Base-by-base conservation (phyloP, 92 coral and sea anemone species). In the Parazoanthus darwini region DNA sequence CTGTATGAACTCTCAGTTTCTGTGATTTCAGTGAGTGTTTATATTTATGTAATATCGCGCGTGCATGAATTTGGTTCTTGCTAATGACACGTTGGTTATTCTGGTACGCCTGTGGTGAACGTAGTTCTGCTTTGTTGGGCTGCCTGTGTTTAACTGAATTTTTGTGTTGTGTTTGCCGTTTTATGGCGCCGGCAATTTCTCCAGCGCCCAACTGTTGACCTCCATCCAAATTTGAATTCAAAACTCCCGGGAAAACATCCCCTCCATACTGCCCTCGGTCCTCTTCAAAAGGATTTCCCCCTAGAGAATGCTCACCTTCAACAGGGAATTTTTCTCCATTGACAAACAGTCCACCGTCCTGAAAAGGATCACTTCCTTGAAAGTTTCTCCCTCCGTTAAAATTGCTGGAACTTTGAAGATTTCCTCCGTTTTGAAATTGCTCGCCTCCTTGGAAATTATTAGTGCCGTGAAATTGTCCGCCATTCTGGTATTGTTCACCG, bases 141-240 rank as follows among this genome's bases (percentile, higher is more conserved):
- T 29, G 16, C 16, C 76, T 23, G 76, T 66, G 76, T 39, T 46
- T 82, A 3, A 23, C 36, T 54, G 29, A 33, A 3, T 68, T 66
- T 66, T 8, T 43, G 14, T 37, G 75, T 23, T 42, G 86, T 3
- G 72, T 35, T n/a, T 26, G 86, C 8, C 86, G 86, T 29, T 77
- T 70, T n/a, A 36, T 16, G 11, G 86, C 37, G 33, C 56, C 73
- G 6, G 86, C 86, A 33, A 82, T 82, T 82, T 82, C 86, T 38
- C 76, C 86, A 2, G 86, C 86, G 18, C 86, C 86, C 6, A 82
- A 13, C 77, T 82, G 86, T 26, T 82, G 86, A 22, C 75, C 33
- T 42, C 86, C 86, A 39, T 82, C 86, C 29, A 82, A n/a, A 71
- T 82, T 82, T 13, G 86, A 66, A 26, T 82, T 63, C 51, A 82